Base-by-base conservation (phyloP, 2,888 invertebrate species). In the Nephrotoma flavescens region DNA sequence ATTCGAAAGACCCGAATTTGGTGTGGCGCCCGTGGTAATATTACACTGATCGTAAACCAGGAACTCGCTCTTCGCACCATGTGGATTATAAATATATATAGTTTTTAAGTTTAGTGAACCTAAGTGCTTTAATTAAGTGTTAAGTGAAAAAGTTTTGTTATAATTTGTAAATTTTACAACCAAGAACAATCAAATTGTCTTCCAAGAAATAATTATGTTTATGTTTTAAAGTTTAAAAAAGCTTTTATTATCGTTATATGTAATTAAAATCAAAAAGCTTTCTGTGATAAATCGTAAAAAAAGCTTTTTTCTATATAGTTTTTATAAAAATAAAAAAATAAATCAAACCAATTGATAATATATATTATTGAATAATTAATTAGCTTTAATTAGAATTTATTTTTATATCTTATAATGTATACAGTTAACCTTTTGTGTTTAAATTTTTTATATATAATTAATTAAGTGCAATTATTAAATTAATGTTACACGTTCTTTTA, bases 141-240 rank as follows among this genome's bases (percentile, higher is more conserved):
- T 84, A 84, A 42, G 41, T 84, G 42, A 84, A 7, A n/a, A n/a
- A n/a, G 83, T 41, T 84, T 41, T 84, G 12, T 84, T 84, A 84
- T 42, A 84, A 84, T 42, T 42, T 84, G 84, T 84, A 84, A 84
- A 84, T 84, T 15, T 47, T 84, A n/a, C 84, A 84, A 84, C 84
- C 42, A n/a, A 84, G 84, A 84, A 84, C 84, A 84, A 84, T 84
- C 84, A 84, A 84, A 84, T 84, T 84, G 84, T 84, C 84, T 84
- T 84, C 84, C 84, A 84, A 84, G 31, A 41, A 41, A 41, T 9
- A 83, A 41, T 41, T 42, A 83, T 41, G 2, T 83, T 83, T 41
- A 83, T 41, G 31, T 11, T 41, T 7, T 84, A 3, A 3, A 42
- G 84, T 84, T 41, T 41, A 6, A 42, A 84, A 42, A 84, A 42